Base-by-base conservation (phyloP, 2,888 invertebrate species). In the Augochlorella aurata region DNA sequence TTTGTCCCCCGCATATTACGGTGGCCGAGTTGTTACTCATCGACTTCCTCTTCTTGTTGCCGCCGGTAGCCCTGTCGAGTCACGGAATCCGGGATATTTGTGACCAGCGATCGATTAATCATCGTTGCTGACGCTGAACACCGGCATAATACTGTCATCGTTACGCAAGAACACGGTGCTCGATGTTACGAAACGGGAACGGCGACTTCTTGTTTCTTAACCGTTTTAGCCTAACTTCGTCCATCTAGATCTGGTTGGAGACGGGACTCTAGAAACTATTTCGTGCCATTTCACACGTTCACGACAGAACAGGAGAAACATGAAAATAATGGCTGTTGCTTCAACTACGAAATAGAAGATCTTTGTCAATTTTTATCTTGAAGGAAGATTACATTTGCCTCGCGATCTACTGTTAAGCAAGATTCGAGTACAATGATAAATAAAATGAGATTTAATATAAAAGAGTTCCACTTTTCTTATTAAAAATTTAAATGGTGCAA, bases 71-170 rank as follows among this genome's bases (percentile, higher is more conserved):
- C 71, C 72, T 78, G 65, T 45, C 77, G 74, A 74, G 66, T 71
- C 75, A 73, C 61, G 78, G 80, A 81, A 81, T 84, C 78, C 80
- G 73, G 79, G 83, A 81, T 84, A 85, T 81, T 80, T 66, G 71
- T 81, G 78, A 74, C 77, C 47, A 49, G 38, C 63, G 70, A 77
- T 85, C 87, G 82, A 87, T 87, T 85, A 87, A 87, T 87, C 87
- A 87, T 85, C 83, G 77, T 83, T 77, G 58, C 29, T 50, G 14
- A 75, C 67, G 47, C 71, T 82, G 81, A n/a, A 84, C 87, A 79
- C 77, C 76, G 68, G 65, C 83, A 83, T 79, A 85, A 87, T 87
- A 79, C 85, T 74, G 85, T 75, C 87, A 78, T 85, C 82, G 74
- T 87, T 76, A 68, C 72, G 80, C 65, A 82, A 70, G 65, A 80